Conservation (phyloP, 2,888 invertebrate genomes). For the Caenorhabditis uteleia region DNA sequence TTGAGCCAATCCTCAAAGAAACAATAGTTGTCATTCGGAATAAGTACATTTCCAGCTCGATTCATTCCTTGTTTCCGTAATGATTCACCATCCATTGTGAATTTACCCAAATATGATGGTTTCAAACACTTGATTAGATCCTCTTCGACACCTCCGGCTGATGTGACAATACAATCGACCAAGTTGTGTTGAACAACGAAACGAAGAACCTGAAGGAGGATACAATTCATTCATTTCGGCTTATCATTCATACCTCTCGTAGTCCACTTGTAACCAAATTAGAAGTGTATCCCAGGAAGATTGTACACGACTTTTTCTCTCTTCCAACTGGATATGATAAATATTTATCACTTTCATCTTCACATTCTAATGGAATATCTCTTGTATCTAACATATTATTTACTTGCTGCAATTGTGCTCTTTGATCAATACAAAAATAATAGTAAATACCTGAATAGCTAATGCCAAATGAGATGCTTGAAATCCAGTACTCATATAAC, state of each 20-base stretch:
- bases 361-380: conserved; percentile 26
- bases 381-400: conserved; percentile 60
- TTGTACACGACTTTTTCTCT: conserved; percentile 79
- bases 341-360: conserved; percentile 38
- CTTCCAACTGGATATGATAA: conserved; percentile 66
- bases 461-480: conserved; percentile 94
- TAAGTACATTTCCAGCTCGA: conserved; percentile 88
- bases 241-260: conserved; percentile 76
- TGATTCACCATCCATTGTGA: conserved; percentile 56
- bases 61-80: conserved; percentile 82
- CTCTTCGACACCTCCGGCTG: conserved; percentile 97
- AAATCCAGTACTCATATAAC: conserved; percentile 86
- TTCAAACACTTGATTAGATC: conserved; percentile 98
- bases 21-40: conserved; percentile 98
- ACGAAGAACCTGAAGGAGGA: conserved; percentile 30
- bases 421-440: too few relatives aligned
- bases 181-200: conserved; percentile 74
- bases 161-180: conserved; percentile 94
- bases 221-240: not conserved
- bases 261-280: conserved; percentile 95
- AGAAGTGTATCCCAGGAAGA: conserved; percentile 95
- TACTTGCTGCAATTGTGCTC: conserved; percentile 58
- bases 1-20: conserved; percentile 96
- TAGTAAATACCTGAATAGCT: conserved; percentile 88
- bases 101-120: conserved; percentile 84